These are phyloP conservation scores for Aptenodytes forsteri DNA, from an alignment of 2,113 vertebrate genomes.

Conservation along the genomic window DNA sequence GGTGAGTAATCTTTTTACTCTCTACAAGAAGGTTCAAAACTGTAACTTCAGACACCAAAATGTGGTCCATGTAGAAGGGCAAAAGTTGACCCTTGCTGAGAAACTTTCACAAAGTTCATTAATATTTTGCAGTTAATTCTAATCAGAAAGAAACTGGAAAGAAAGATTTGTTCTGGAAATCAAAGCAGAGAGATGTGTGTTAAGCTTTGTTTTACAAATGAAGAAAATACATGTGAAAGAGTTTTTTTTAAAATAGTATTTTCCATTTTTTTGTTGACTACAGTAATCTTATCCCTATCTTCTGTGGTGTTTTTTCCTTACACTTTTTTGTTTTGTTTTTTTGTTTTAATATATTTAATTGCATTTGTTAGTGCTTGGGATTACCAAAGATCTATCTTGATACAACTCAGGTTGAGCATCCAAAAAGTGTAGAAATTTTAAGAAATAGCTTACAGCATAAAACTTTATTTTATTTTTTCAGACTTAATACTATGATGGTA, in stretches of 20 bases:
- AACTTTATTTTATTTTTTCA: neutral
- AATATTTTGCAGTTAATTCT: neutral
- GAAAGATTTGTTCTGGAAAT: neutral
- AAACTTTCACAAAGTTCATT: neutral
- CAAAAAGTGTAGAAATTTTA: neutral
- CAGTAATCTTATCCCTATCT: neutral
- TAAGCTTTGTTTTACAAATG: neutral
- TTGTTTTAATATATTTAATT: neutral
- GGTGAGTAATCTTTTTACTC: neutral
- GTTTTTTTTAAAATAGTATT: neutral
- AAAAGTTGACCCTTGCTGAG: neutral
- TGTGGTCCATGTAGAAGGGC: neutral
- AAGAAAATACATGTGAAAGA: neutral
- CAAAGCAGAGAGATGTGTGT: neutral
- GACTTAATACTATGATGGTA: neutral
- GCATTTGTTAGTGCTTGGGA: neutral
- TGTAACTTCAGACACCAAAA: neutral
- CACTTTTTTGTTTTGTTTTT: neutral
- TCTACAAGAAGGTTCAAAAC: neutral
- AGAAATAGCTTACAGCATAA: neutral
- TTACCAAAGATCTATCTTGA: neutral
- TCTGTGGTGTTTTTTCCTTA: neutral
- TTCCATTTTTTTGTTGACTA: neutral
- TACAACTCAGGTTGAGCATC: neutral
- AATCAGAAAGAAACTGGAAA: neutral